Percentiles rank a stretch among this genome's conserved stretches.
Evolutionary conservation across 2,888 invertebrate genomes (phyloP).

Genomic region (Catocala nupta): DNA sequence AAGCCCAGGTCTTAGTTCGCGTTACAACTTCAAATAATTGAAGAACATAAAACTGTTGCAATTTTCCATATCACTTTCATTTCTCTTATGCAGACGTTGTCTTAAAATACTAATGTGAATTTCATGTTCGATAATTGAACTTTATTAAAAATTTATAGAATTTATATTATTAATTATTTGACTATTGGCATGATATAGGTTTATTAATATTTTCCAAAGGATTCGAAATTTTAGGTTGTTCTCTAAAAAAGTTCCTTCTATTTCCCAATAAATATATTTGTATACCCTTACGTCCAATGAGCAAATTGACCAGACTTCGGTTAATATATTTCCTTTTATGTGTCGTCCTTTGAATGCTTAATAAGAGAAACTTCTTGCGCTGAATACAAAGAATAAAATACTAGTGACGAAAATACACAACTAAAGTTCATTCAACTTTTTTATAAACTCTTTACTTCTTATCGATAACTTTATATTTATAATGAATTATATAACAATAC

Average conservation of each 20-base stretch:
- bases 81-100: too few relatives aligned
- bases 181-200: too few relatives aligned
- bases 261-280: slow-evolving; percentile 5
- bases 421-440: slow-evolving; percentile 78
- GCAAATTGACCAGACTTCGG: slow-evolving; percentile 51
- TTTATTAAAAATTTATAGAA: too few relatives aligned
- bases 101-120: too few relatives aligned
- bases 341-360: slow-evolving; percentile 82
- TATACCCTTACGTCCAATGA: slow-evolving; percentile 23
- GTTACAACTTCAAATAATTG: too few relatives aligned
- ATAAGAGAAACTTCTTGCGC: slow-evolving; percentile 77
- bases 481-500: background rate
- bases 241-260: background rate
- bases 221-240: too few relatives aligned
- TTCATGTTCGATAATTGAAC: too few relatives aligned
- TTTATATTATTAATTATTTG: too few relatives aligned
- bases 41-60: too few relatives aligned
- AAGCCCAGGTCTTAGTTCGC: too few relatives aligned
- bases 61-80: too few relatives aligned
- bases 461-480: slow-evolving; percentile 1
- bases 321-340: slow-evolving; percentile 85
- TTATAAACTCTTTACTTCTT: slow-evolving; percentile 40
- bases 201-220: too few relatives aligned
- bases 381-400: slow-evolving; percentile 79
- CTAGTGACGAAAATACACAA: slow-evolving; percentile 68